Percentiles rank a stretch among this genome's conserved stretches.
Evolutionary conservation across 2,113 vertebrate species (phyloP).

Genomic region (Leptodactylus fuscus): DNA sequence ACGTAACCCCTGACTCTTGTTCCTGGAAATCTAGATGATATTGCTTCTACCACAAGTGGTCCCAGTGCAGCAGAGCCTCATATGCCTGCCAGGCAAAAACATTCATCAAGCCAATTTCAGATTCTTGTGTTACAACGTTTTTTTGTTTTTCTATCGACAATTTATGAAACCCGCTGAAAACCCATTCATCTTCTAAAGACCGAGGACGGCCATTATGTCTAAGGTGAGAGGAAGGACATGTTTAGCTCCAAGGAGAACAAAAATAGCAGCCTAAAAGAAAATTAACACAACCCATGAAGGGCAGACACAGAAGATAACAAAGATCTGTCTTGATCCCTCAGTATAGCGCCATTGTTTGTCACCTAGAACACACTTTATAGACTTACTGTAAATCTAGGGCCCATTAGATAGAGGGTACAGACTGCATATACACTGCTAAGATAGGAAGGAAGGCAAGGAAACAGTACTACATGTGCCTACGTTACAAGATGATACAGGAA

Average conservation of each 20-base stretch:
- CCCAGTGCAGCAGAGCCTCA: neutral
- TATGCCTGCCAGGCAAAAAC: neutral
- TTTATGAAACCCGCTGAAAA: neutral
- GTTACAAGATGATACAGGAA: too few species aligned
- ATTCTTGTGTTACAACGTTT: neutral
- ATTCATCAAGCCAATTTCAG: neutral
- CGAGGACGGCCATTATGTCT: neutral
- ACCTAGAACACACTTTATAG: too few species aligned
- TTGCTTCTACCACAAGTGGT: constrained; percentile 2
- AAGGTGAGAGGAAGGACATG: neutral
- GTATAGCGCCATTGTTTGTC: too few species aligned
- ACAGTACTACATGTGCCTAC: too few species aligned
- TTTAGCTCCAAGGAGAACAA: neutral
- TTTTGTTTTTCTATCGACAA: neutral
- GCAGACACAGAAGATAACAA: too few species aligned
- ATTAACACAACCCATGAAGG: too few species aligned
- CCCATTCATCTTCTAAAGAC: neutral
- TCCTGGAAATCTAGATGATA: neutral
- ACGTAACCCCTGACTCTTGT: neutral
- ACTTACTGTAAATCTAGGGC: too few species aligned
- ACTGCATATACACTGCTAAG: too few species aligned
- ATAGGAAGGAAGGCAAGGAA: too few species aligned
- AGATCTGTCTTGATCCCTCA: too few species aligned
- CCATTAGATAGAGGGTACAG: too few species aligned
- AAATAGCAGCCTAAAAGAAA: neutral